Conservation (phyloP, 2,113 vertebrate genomes). For the Fregetta grallaria region DNA sequence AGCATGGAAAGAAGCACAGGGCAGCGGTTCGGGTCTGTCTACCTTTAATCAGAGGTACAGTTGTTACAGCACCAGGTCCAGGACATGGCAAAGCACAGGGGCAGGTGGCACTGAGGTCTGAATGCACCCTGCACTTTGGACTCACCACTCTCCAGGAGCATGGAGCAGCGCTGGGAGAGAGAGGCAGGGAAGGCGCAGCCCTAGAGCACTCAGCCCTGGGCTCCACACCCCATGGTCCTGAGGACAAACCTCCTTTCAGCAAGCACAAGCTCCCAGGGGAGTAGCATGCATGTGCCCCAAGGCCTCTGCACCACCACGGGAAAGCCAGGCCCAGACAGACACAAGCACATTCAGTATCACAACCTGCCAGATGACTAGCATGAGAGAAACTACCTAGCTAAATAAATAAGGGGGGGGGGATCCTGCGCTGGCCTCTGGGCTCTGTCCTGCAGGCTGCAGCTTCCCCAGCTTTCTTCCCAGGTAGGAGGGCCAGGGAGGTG, state of each 20-base stretch:
- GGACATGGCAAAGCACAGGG: background rate
- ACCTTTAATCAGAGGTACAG: constrained; percentile 70
- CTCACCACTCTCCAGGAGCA: background rate
- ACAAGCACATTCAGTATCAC: background rate
- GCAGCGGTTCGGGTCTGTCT: constrained; percentile 57
- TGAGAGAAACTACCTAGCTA: background rate
- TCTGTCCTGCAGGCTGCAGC: background rate
- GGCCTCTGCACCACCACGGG: background rate
- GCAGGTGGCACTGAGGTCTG: background rate
- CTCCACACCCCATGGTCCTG: background rate
- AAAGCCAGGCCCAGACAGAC: constrained; percentile 37
- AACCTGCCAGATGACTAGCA: background rate
- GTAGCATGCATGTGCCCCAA: background rate
- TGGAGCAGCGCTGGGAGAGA: background rate
- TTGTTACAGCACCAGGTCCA: constrained; percentile 49
- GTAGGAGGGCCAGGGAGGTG: background rate
- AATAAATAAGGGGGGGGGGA: background rate
- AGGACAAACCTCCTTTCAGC: background rate
- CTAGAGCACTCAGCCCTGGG: background rate
- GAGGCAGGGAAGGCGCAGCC: background rate
- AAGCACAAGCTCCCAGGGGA: background rate
- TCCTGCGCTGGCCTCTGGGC: constrained; percentile 23
- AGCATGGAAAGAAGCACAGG: constrained; percentile 62
- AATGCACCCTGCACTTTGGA: background rate
- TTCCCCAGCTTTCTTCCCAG: background rate